A percentile compares a stretch with the other conserved stretches of the same genome.
These are phyloP conservation scores for Cephalopachus bancanus DNA, from an alignment of 2,797 vertebrate species.

Conservation along the genomic window DNA sequence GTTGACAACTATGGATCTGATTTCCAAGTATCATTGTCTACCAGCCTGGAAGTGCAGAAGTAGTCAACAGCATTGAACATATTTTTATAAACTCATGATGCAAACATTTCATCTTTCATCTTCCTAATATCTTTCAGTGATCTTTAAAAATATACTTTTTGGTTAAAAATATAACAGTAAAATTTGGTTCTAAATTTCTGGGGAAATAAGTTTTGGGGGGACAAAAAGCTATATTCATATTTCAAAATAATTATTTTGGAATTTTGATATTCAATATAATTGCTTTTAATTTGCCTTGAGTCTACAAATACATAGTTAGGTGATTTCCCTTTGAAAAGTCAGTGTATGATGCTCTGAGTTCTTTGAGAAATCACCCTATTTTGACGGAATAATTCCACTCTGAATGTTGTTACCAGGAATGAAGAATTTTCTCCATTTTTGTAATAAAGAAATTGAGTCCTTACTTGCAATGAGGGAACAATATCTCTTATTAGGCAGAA, in stretches of 20 bases:
- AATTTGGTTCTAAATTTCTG: conserved; percentile 52
- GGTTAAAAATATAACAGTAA: conserved; percentile 16
- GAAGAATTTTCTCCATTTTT: conserved; percentile 40
- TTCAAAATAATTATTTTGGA: conserved; percentile 55
- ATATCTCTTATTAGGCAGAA: not conserved
- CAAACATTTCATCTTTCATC: conserved; percentile 19
- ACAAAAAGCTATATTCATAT: not conserved
- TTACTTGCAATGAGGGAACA: conserved; percentile 21
- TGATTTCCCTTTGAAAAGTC: conserved; percentile 50
- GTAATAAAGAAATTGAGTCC: conserved; percentile 33
- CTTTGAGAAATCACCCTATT: conserved; percentile 51
- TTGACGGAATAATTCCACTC: conserved; percentile 69
- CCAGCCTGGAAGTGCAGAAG: not conserved
- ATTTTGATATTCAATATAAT: conserved; percentile 36
- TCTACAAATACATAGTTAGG: not conserved
- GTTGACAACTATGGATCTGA: not conserved
- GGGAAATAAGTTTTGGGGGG: not conserved
- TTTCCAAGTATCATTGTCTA: not conserved
- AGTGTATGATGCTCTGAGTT: conserved; percentile 38
- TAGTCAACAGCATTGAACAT: not conserved
- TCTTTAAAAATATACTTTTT: conserved; percentile 42
- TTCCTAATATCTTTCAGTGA: not conserved
- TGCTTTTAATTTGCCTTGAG: conserved; percentile 16
- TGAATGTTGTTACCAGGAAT: conserved; percentile 47
- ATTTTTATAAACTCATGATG: not conserved